Evolutionary conservation across 2,888 invertebrate species (phyloP).

Genomic region (Philopedon plagiatum): DNA sequence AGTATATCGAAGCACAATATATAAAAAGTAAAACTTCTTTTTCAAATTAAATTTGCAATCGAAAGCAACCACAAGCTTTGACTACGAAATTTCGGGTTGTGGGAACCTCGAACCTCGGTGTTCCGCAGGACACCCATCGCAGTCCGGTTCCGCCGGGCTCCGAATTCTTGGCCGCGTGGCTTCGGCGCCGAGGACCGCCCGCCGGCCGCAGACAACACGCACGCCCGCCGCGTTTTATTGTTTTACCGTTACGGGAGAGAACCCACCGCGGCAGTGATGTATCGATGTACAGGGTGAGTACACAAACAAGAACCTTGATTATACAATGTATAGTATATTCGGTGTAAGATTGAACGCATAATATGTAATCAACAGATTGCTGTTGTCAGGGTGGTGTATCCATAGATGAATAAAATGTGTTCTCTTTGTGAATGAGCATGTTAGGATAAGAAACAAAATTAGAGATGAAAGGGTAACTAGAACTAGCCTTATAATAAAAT

Average conservation of each 20-base stretch:
- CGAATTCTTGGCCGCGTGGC: conserved; percentile 49
- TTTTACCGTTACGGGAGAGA: conserved; percentile 66
- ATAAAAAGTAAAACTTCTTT: too few relatives aligned
- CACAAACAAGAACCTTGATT: background rate
- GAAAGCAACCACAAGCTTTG: background rate
- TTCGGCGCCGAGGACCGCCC: conserved; percentile 67
- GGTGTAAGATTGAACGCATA: too few relatives aligned
- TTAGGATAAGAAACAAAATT: too few relatives aligned
- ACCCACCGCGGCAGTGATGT: conserved; percentile 37
- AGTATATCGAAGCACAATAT: too few relatives aligned
- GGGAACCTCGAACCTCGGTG: conserved; percentile 7
- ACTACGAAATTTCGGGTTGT: background rate
- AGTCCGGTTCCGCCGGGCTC: conserved; percentile 11
- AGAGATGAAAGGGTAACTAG: too few relatives aligned
- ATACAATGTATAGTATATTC: too few relatives aligned
- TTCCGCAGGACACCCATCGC: conserved; percentile 10
- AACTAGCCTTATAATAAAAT: too few relatives aligned
- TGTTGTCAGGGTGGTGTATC: too few relatives aligned
- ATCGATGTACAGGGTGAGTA: conserved; percentile 40
- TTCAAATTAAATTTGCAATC: background rate
- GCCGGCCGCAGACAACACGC: conserved; percentile 67
- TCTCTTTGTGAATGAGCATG: too few relatives aligned
- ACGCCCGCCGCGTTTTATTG: conserved; percentile 69
- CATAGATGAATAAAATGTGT: too few relatives aligned
- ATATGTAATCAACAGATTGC: too few relatives aligned